Percentiles rank a stretch among this genome's conserved stretches.
Conservation (phyloP, 2,888 invertebrate genomes). For the Leucozona laternaria region DNA sequence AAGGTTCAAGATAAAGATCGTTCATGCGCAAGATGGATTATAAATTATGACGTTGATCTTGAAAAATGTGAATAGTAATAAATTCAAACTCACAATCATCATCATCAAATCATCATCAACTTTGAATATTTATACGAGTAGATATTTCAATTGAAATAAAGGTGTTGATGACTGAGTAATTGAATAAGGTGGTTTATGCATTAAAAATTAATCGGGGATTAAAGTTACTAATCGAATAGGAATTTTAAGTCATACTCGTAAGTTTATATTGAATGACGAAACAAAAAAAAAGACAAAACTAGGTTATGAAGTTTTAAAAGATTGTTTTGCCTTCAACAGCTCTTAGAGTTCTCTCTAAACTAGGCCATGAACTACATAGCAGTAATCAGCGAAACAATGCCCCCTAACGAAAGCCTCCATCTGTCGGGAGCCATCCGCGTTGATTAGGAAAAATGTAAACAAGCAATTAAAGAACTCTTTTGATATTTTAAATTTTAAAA, state of each 20-base stretch:
- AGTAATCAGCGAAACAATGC: too few relatives aligned
- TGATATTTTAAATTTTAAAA: too few relatives aligned
- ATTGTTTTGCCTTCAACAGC: neutral
- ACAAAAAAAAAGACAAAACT: neutral
- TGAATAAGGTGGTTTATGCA: conserved; percentile 4
- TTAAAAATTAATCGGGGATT: conserved; percentile 14
- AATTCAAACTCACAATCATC: conserved; percentile 22
- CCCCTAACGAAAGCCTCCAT: too few relatives aligned
- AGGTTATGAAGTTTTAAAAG: neutral
- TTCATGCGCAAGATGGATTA: conserved; percentile 37
- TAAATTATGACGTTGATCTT: conserved; percentile 36
- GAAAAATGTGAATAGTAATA: conserved; percentile 30
- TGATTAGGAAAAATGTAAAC: too few relatives aligned
- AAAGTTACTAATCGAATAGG: conserved; percentile 4
- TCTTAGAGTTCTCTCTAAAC: neutral
- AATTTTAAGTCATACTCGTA: neutral
- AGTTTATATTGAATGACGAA: neutral
- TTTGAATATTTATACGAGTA: neutral
- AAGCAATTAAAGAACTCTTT: too few relatives aligned
- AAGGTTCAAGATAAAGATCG: conserved; percentile 31
- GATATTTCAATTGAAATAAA: conserved; percentile 9
- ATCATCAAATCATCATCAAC: conserved; percentile 2
- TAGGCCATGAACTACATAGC: neutral
- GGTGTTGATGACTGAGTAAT: conserved; percentile 28
- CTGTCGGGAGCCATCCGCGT: too few relatives aligned